Evolutionary conservation across 2,888 invertebrate species (phyloP).

Genomic region (Coleophora flavipennella): DNA sequence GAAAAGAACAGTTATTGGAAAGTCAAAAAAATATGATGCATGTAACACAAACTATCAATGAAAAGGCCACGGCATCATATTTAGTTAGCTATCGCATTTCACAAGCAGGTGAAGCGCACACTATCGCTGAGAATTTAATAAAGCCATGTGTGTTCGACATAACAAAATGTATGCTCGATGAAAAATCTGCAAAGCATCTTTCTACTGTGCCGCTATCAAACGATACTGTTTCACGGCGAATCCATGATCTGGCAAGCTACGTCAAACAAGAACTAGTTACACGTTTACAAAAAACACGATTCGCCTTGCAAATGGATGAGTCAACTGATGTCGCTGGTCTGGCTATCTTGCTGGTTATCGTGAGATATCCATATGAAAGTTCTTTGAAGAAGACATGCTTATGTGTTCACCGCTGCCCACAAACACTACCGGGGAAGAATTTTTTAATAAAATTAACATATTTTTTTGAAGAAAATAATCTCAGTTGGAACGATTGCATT

Average conservation of each 20-base stretch:
- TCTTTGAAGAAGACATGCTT: conserved; percentile 24
- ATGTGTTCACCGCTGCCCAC: conserved; percentile 20
- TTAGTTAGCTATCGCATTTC: conserved; percentile 22
- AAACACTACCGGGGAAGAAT: conserved; percentile 21
- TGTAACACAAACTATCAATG: conserved; percentile 21
- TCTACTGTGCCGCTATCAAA: conserved; percentile 27
- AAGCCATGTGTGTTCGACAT: conserved; percentile 23
- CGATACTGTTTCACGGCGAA: conserved; percentile 27
- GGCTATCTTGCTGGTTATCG: conserved; percentile 26
- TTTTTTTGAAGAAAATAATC: conserved; percentile 15
- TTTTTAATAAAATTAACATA: conserved; percentile 20
- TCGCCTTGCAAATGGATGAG: conserved; percentile 27
- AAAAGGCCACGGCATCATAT: conserved; percentile 26
- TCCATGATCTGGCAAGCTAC: conserved; percentile 24
- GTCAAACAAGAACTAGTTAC: conserved; percentile 24
- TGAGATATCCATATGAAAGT: conserved; percentile 25
- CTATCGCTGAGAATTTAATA: no score
- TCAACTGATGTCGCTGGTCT: conserved; percentile 17
- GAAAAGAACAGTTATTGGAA: conserved; percentile 16
- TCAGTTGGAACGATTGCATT: conserved; percentile 17
- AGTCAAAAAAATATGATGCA: conserved; percentile 20
- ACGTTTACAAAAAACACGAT: conserved; percentile 17
- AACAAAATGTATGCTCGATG: conserved; percentile 24
- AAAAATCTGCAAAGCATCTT: conserved; percentile 26
- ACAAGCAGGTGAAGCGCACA: conserved; percentile 24